Evolutionary conservation across 2,797 vertebrate genomes (phyloP), one percentile per base, ranked within the genome.

Genomic region (Crocidura indochinensis): DNA sequence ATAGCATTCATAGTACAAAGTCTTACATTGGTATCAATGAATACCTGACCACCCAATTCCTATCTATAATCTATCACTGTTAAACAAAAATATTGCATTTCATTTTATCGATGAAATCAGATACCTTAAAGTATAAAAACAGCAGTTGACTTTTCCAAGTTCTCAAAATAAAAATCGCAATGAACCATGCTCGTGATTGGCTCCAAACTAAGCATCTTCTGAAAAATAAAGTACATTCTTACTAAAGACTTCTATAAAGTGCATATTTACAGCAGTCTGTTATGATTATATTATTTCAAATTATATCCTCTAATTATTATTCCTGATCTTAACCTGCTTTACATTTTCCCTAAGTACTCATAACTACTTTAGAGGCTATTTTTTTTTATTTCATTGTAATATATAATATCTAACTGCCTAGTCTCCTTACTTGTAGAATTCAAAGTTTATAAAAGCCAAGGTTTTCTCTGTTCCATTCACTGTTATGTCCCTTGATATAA

Each of bases 271-370:
- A 51, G 2, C 71, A 65, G 31, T 1, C 24, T 91, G 62, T 15
- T 15, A 3, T 77, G 9, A 19, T 60, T 27, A 46, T 3, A 2
- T 80, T 69, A 17, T 73, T 60, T 82, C 20, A 73, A 1, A 73
- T 24, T 68, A 1, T 5, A 74, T 0, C 1, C 2, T 0, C 24
- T 2, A 12, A 3, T 80, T 29, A 53, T 3, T 27, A 62, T 67
- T 78, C 20, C 38, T 56, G 17, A 27, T 62, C 71, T 15, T 60
- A 24, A 38, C 64, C 68, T 80, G 9, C 31, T 78, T 74, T 67
- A 44, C 60, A 22, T 72, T 60, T 22, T 65, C 11, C 19, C 10
- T 76, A 75, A 84, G 14, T 27, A 14, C 8, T 47, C 17, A 65
- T 77, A 44, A 46, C 17, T 47, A 69, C 2, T 22, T 64, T 19